Base-by-base conservation (phyloP, 2,113 vertebrate genomes). In the Neoarius graeffei region DNA sequence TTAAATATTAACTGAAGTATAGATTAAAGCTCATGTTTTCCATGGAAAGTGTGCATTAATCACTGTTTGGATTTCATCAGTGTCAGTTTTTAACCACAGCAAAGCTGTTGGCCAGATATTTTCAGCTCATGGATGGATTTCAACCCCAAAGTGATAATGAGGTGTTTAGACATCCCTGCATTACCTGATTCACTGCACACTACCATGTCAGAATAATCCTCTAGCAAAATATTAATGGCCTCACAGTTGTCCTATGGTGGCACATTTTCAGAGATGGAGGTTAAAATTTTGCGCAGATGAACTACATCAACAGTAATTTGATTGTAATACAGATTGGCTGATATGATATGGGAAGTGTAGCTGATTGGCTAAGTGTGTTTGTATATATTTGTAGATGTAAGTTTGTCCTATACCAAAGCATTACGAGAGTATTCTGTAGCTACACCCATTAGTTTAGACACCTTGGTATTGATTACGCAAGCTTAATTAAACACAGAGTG, bases 401-500 rank as follows among this genome's bases (percentile, higher is more conserved):
- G 10, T 20, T 48, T 23, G 42, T 74, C 74, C 9, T 79, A 23
- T 64, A 62, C 7, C 4, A 48, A 48, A 50, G 20, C 8, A 62
- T 42, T 83, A 66, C 27, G 5, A 84, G 25, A 69, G 9, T 13
- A 69, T 69, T 84, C 64, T 84, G 62, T 10, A n/a, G 25, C n/a
- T 52, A 67, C 5, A 83, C 30, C 0, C 62, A 67, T 67, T 50
- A 52, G 14, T 52, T 52, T 27, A 84, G 64, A 84, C 35, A 17
- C 64, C 13, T 69, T 9, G n/a, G 82, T 54, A 69, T 66, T 52
- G 82, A 84, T 69, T 84, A 54, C 17, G 4, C 4, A 19, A 54
- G 64, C n/a, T 66, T 84, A 84, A 84, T 84, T 84, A 84, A 54
- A 66, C 35, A n/a, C 60, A 64, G 57, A 66, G 60, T 83, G 82